Conservation (phyloP, 2,888 invertebrate species). For the Luffia ferchaultella region DNA sequence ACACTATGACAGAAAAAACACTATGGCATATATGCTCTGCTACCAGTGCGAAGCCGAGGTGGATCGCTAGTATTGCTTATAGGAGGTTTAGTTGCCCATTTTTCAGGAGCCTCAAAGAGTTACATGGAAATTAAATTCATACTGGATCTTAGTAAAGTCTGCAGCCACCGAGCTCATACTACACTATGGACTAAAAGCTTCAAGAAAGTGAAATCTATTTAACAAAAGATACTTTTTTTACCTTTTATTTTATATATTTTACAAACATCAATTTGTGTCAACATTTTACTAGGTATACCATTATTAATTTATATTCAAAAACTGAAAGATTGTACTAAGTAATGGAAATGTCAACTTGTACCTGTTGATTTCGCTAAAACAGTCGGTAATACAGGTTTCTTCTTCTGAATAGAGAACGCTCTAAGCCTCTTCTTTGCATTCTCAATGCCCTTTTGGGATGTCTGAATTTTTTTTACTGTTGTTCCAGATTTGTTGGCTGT, state of each 20-base stretch:
- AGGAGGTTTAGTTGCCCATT: too few relatives aligned
- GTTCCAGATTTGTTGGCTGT: too few relatives aligned
- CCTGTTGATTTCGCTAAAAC: neutral
- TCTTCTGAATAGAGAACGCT: conserved; percentile 60
- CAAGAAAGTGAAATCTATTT: neutral
- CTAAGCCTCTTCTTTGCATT: conserved; percentile 52
- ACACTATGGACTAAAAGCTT: neutral
- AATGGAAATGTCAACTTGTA: neutral
- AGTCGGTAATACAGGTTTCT: conserved; percentile 25
- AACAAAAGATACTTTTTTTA: neutral
- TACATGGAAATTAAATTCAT: too few relatives aligned
- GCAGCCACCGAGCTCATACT: too few relatives aligned
- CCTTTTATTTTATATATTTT: neutral
- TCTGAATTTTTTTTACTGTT: conserved; percentile 9
- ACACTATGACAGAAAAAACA: too few relatives aligned
- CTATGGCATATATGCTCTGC: too few relatives aligned
- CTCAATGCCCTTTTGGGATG: conserved; percentile 38
- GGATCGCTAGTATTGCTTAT: too few relatives aligned
- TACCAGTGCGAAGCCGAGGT: too few relatives aligned
- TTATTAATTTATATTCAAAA: neutral
- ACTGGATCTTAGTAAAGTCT: too few relatives aligned
- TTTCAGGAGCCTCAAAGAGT: too few relatives aligned
- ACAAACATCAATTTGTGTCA: neutral
- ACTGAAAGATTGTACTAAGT: neutral
- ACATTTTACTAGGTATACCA: neutral